phyloP scores from a whole-genome alignment of 2,797 vertebrate species.

The Pterois miles region DNA sequence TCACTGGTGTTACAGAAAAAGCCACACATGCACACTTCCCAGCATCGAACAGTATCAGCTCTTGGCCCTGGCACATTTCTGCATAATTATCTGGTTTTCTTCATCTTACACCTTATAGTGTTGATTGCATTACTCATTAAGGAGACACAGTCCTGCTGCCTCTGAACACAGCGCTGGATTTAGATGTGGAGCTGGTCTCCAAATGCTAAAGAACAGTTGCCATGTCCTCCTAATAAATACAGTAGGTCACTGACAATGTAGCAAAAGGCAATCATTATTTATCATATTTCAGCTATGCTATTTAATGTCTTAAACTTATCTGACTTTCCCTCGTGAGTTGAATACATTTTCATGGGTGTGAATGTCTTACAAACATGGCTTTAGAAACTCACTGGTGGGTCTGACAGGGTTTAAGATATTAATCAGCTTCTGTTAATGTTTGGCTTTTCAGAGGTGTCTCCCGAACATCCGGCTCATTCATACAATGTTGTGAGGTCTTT shows the following conservation, averaged over 20 bases:
- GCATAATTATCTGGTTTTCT: background rate
- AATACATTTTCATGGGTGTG: background rate
- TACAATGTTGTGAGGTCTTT: conserved; percentile 19
- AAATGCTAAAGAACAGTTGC: background rate
- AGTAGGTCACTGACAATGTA: background rate
- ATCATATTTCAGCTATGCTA: background rate
- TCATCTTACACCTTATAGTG: background rate
- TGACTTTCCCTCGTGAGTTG: background rate
- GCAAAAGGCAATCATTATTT: background rate
- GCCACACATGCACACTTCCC: conserved; percentile 14
- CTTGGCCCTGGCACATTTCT: background rate
- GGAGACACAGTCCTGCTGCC: background rate
- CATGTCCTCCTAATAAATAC: background rate
- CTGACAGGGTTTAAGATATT: conserved; percentile 18
- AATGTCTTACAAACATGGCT: background rate
- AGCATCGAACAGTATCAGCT: conserved; percentile 8
- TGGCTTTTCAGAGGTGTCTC: conserved; percentile 21
- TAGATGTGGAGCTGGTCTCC: background rate
- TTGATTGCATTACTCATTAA: background rate
- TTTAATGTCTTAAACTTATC: background rate
- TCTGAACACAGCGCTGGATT: conserved; percentile 3
- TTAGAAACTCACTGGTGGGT: conserved; percentile 15
- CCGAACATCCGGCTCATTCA: conserved; percentile 15
- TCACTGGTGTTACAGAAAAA: conserved; percentile 3
- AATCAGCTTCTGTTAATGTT: conserved; percentile 32